Base-by-base conservation (phyloP, 2,113 vertebrate genomes). In the Nyctibius bracteatus region DNA sequence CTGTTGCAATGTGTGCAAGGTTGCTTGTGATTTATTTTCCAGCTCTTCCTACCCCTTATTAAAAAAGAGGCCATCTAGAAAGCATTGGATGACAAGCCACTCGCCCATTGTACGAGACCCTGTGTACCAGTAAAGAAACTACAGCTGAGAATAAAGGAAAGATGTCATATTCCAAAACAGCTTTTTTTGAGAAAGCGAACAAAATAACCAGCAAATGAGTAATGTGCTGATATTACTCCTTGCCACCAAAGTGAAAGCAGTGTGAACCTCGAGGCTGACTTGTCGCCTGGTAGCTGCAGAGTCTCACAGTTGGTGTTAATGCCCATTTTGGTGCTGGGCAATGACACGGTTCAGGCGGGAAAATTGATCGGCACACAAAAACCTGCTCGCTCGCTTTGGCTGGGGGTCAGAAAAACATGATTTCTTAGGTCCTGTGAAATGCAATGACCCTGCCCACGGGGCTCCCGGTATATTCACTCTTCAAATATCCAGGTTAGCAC, bases 381-480 rank as follows among this genome's bases (percentile, higher is more conserved):
- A 30, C 8, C 22, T 35, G 28, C 30, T 86, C 3, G 0, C 17
- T 95, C 9, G 7, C 52, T 86, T 85, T 58, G 62, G 35, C 25
- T 24, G 10, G 6, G 19, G 6, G 8, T 7, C 9, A 57, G 65
- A 16, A 80, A 46, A 71, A 75, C 22, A 25, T 49, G 22, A 46
- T 78, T 78, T 75, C 31, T 86, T 37, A 58, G 47, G 22, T 70
- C 25, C 49, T 57, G 11, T 68, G 35, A 68, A 86, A 80, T 37
- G 35, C 17, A 51, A 6, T 25, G 52, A 16, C 22, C 22, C 57
- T 79, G 47, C 21, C 27, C 28, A 44, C 51, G 21, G 10, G 37
- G 37, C 8, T 22, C n/a, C 51, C 2, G 0, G 10, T 2, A 3
- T 17, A 66, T 39, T 66, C 6, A 1, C 35, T 72, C 7, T 62